Percentiles rank a stretch among this genome's conserved stretches.
phyloP scores from a whole-genome alignment of 2,888 invertebrate species.

The Lasioglossum zephyrum region DNA sequence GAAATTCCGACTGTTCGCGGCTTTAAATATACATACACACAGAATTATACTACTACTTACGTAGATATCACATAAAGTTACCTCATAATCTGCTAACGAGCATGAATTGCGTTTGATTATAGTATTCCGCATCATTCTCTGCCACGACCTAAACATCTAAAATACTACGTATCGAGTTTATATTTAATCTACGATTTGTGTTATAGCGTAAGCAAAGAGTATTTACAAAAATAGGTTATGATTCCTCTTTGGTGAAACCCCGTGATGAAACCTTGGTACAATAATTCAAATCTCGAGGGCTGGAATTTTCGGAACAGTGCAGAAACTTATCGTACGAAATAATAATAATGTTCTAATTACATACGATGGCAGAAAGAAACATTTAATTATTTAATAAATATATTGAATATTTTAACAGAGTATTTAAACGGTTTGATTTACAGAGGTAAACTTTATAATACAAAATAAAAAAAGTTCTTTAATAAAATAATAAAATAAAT shows the following conservation, averaged over 20 bases:
- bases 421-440: no score
- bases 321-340: background rate
- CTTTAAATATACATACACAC: background rate
- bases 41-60: background rate
- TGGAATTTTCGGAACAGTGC: background rate
- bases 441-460: no score
- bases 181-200: background rate
- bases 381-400: background rate
- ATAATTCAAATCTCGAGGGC: background rate
- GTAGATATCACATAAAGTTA: constrained; percentile 42
- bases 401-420: no score
- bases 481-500: no score
- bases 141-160: constrained; percentile 68
- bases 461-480: no score
- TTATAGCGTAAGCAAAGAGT: background rate
- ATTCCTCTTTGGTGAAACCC: no score
- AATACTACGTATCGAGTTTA: constrained; percentile 14
- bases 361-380: background rate
- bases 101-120: constrained; percentile 35
- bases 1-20: background rate
- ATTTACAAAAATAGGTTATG: background rate
- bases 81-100: constrained; percentile 70
- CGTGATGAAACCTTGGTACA: no score
- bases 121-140: constrained; percentile 68
- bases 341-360: background rate